A percentile compares a stretch with the other conserved stretches of the same genome.
Conservation (phyloP, 2,888 invertebrate genomes). For the Lymantria dispar region DNA sequence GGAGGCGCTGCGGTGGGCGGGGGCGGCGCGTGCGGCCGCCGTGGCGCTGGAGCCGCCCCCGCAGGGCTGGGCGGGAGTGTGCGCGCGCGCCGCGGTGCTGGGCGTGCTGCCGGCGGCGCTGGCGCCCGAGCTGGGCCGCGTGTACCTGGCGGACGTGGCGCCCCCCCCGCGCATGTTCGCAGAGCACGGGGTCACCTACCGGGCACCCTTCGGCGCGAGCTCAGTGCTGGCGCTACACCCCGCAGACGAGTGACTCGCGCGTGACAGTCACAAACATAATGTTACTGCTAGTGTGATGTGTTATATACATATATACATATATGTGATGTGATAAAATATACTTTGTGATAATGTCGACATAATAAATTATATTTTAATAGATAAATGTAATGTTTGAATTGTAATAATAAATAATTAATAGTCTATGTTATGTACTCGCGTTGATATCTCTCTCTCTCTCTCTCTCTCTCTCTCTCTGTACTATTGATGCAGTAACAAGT, state of each 20-base stretch:
- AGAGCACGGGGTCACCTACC: constrained; percentile 89
- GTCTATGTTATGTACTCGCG: too few species aligned
- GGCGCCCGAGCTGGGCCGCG: constrained; percentile 63
- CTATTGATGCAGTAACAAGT: too few species aligned
- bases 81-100: constrained; percentile 41
- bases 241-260: constrained; percentile 35
- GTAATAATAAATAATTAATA: too few species aligned
- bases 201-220: constrained; percentile 87
- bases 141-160: constrained; percentile 93
- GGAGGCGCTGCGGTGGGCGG: constrained; percentile 84
- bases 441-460: too few species aligned
- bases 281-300: too few species aligned
- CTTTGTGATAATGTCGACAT: too few species aligned
- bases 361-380: too few species aligned
- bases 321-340: too few species aligned
- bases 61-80: constrained; percentile 56
- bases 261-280: neutral
- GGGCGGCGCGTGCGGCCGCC: constrained; percentile 55
- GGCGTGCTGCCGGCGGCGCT: constrained; percentile 44
- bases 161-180: constrained; percentile 88
- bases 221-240: constrained; percentile 68
- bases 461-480: too few species aligned
- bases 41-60: constrained; percentile 85
- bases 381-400: too few species aligned
- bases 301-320: too few species aligned